Evolutionary conservation across 2,797 vertebrate genomes (phyloP).

Genomic region (Macropodus opercularis): DNA sequence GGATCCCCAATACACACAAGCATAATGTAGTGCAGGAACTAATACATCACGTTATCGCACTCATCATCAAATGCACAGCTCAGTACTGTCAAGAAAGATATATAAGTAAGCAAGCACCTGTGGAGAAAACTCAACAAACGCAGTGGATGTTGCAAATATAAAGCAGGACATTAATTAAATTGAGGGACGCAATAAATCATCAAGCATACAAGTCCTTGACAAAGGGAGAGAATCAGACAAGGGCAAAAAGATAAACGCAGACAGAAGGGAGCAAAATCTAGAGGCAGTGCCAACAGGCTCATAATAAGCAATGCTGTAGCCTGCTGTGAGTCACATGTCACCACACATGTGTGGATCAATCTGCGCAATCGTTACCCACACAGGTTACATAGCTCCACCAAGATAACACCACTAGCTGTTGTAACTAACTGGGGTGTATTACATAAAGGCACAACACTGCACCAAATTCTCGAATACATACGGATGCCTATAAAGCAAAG

Average conservation of each 20-base stretch:
- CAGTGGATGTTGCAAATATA: too few relatives aligned
- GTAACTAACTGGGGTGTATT: slow-evolving; percentile 17
- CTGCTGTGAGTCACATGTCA: slow-evolving; percentile 41
- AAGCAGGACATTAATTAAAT: too few relatives aligned
- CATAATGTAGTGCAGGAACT: slow-evolving; percentile 6
- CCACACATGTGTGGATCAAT: slow-evolving; percentile 1
- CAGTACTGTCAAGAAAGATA: neutral
- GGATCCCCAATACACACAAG: slow-evolving; percentile 30
- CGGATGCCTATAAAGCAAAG: neutral
- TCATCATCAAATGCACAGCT: neutral
- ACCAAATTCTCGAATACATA: slow-evolving; percentile 3
- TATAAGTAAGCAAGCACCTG: neutral
- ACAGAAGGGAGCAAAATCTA: neutral
- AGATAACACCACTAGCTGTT: slow-evolving; percentile 9
- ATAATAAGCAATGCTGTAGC: slow-evolving; percentile 22
- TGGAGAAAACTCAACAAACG: too few relatives aligned
- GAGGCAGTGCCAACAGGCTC: slow-evolving; percentile 10
- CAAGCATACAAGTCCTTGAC: neutral
- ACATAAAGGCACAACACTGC: slow-evolving; percentile 38
- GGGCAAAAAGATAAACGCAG: neutral
- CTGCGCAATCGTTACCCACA: neutral
- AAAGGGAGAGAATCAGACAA: neutral
- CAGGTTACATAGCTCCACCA: slow-evolving; percentile 1
- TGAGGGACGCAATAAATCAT: neutral
- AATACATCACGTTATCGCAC: neutral